Evolutionary conservation across 2,113 vertebrate genomes (phyloP), one percentile per base, ranked within the genome.

Genomic region (Nothocercus julius): DNA sequence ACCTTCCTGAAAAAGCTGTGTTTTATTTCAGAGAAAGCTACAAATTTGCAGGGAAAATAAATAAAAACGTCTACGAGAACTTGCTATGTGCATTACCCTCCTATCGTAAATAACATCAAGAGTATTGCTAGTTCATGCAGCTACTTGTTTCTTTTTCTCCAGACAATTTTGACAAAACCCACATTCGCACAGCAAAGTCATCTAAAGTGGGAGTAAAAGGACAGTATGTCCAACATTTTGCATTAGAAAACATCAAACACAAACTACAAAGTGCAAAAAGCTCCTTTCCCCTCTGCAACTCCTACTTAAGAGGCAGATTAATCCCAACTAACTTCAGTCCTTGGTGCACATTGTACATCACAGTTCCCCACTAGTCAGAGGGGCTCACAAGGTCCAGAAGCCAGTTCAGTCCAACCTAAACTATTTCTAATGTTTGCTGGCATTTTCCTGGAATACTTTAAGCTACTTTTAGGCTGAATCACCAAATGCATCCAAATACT

Each of bases 11-110:
- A 34, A 21, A 49, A 49, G 47, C 47, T 49, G 47, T 11, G 45
- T 47, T 49, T 92, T 88, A 88, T 87, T 77, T 92, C 91, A 94
- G 64, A 54, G 59, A 95, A 95, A 95, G 77, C 51, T 84, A 69
- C 38, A 95, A 81, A 85, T 44, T 32, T 77, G 85, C 85, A 94
- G 72, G 87, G 86, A 88, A 94, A 88, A 49, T 49, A 49, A 49
- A 49, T 49, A 49, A 49, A 49, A 22, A 49, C 8, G 19, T 16
- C 76, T 56, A 67, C 78, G 66, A 85, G 85, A 82, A 93, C 82
- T 15, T 84, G 42, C n/a, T 61, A 70, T 83, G 86, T 91, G 78
- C 93, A 68, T 53, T 62, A 6, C 76, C 82, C 89, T 91, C 54
- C 70, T 42, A 51, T 2, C 51, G 75, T 36, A 88, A 83, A 75